A percentile compares a stretch with the other conserved stretches of the same genome.
These are phyloP conservation scores for Pentalonia nigronervosa DNA, from an alignment of 1,140 invertebrate genomes.

Conservation along the genomic window DNA sequence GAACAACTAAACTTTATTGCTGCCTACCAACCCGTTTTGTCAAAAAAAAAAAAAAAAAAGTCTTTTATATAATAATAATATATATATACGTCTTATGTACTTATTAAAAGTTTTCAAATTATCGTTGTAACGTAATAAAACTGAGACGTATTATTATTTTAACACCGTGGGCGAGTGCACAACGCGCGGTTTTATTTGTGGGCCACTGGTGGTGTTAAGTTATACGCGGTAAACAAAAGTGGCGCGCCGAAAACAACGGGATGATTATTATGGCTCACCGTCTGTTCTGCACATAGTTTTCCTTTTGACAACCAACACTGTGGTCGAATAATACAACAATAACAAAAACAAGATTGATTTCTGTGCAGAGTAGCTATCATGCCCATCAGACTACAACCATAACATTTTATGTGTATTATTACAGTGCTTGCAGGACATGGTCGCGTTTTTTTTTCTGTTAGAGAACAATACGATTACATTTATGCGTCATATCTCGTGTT, in stretches of 20 bases:
- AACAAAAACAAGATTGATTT: background rate
- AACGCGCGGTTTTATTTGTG: background rate
- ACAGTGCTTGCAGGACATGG: background rate
- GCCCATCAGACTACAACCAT: background rate
- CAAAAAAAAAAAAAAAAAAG: background rate
- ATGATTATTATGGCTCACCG: background rate
- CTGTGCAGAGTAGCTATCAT: background rate
- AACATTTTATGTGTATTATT: background rate
- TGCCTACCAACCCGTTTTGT: conserved; percentile 19
- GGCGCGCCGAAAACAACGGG: background rate
- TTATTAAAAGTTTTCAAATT: conserved; percentile 42
- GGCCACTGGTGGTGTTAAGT: background rate
- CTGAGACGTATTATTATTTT: background rate
- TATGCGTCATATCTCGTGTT: background rate
- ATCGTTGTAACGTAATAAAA: conserved; percentile 20
- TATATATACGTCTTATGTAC: background rate
- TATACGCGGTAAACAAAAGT: background rate
- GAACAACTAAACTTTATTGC: conserved; percentile 14
- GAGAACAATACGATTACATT: background rate
- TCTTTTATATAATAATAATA: background rate
- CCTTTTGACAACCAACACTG: background rate
- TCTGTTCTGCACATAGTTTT: background rate
- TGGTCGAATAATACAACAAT: background rate
- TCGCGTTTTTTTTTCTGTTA: background rate
- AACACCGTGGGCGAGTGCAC: background rate